Evolutionary conservation across 1,140 invertebrate genomes (phyloP).

Genomic region (Pseudomyrmex gracilis): DNA sequence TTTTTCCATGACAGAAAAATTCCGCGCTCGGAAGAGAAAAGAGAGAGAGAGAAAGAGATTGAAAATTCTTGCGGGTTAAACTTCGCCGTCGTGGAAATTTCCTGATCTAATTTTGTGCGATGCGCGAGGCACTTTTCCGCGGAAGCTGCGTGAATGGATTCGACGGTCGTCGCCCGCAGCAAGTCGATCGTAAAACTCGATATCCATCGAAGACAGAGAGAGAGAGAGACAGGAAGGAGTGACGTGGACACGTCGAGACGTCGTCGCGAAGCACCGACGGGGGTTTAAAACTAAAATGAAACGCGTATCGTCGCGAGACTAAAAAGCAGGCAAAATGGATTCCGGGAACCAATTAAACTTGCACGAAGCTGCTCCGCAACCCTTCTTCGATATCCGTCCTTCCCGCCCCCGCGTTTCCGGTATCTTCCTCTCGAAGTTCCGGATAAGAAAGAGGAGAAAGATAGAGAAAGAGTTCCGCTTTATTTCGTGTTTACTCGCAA

Average conservation of each 20-base stretch:
- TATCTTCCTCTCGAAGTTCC: neutral
- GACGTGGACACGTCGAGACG: neutral
- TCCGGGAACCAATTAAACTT: constrained; percentile 75
- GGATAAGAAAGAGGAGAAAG: neutral
- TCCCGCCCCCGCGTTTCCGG: neutral
- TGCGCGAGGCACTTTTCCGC: neutral
- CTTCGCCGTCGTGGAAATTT: constrained; percentile 3
- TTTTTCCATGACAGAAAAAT: constrained; percentile 3
- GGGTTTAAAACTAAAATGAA: constrained; percentile 44
- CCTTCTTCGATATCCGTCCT: constrained; percentile 42
- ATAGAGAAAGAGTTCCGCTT: neutral
- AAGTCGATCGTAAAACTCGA: constrained; percentile 63
- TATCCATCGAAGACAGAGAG: constrained; percentile 30
- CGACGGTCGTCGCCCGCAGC: constrained; percentile 52
- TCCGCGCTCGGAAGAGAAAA: neutral
- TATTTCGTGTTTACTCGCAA: constrained; percentile 51
- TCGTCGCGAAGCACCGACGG: too few relatives aligned
- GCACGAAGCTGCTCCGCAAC: constrained; percentile 35
- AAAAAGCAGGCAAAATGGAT: constrained; percentile 69
- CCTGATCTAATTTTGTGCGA: constrained; percentile 37
- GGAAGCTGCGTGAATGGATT: constrained; percentile 30
- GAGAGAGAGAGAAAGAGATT: constrained; percentile 10
- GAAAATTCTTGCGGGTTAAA: constrained; percentile 29
- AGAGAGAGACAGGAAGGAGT: neutral
- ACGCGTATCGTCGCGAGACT: constrained; percentile 48